phyloP scores from a whole-genome alignment of 2,888 invertebrate genomes.

The Ctena decussata region DNA sequence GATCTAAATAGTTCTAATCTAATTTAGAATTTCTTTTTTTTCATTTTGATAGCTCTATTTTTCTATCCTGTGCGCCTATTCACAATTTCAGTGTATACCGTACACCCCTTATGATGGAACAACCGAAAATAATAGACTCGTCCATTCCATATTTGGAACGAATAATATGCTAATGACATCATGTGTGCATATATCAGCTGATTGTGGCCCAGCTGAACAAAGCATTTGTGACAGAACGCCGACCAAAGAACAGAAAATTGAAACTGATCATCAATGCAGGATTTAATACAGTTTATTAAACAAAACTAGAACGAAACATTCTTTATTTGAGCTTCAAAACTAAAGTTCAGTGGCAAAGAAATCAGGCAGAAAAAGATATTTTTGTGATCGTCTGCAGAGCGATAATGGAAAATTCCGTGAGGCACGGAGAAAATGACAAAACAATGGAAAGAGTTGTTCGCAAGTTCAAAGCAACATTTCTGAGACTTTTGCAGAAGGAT shows the following conservation, averaged over 20 bases:
- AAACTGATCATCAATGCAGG: too few relatives aligned
- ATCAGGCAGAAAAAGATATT: background rate
- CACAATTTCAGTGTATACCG: too few relatives aligned
- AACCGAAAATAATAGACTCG: background rate
- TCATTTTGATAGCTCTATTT: too few relatives aligned
- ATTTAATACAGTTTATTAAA: too few relatives aligned
- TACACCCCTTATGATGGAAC: background rate
- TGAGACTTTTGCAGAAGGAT: conserved; percentile 46
- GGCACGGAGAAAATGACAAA: conserved; percentile 38
- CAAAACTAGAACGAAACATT: too few relatives aligned
- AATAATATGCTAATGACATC: conserved; percentile 10
- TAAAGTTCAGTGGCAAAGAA: too few relatives aligned
- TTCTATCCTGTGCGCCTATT: too few relatives aligned
- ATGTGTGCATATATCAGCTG: conserved; percentile 25
- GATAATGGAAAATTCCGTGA: conserved; percentile 53
- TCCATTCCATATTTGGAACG: conserved; percentile 30
- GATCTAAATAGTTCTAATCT: too few relatives aligned
- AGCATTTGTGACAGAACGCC: background rate
- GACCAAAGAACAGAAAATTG: background rate
- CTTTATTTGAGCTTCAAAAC: too few relatives aligned
- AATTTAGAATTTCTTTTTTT: too few relatives aligned
- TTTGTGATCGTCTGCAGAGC: conserved; percentile 36
- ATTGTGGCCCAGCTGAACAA: conserved; percentile 15
- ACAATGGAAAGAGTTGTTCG: conserved; percentile 59
- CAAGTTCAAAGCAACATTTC: conserved; percentile 59